These are phyloP conservation scores for Hepsetus odoe DNA, from an alignment of 2,113 vertebrate species.

Conservation along the genomic window DNA sequence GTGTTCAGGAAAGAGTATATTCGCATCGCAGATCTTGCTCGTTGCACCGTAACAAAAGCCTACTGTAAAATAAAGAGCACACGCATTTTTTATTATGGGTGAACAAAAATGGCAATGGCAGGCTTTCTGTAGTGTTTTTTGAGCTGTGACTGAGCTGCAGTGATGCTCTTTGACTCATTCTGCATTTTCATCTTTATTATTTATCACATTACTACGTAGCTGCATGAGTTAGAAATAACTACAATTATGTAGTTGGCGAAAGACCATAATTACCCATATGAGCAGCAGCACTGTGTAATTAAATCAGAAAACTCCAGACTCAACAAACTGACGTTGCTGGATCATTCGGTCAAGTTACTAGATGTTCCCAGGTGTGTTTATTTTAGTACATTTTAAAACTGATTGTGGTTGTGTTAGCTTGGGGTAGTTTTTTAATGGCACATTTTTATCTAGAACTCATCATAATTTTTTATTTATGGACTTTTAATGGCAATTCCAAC, in stretches of 20 bases:
- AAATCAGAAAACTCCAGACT: neutral
- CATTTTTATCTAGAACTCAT: too few relatives aligned
- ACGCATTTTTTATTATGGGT: too few relatives aligned
- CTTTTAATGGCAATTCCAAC: constrained; percentile 5
- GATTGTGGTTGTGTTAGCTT: neutral
- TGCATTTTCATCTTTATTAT: neutral
- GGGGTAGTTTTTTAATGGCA: too few relatives aligned
- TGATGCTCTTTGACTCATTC: neutral
- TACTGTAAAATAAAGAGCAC: too few relatives aligned
- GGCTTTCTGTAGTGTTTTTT: neutral
- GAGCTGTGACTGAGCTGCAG: too few relatives aligned
- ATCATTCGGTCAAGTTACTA: neutral
- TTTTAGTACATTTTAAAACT: neutral
- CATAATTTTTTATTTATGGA: too few relatives aligned
- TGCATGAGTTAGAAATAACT: neutral
- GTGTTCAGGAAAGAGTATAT: too few relatives aligned
- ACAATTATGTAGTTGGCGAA: neutral
- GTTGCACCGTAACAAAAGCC: too few relatives aligned
- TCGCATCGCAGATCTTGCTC: too few relatives aligned
- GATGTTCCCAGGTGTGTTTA: neutral
- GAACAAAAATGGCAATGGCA: too few relatives aligned
- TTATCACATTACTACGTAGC: neutral
- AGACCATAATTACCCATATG: constrained; percentile 23
- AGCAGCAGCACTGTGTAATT: neutral
- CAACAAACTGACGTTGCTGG: neutral